Evolutionary conservation across 2,888 invertebrate genomes (phyloP), one percentile per base, ranked within the genome.

Genomic region (Chaetoderma sp.): DNA sequence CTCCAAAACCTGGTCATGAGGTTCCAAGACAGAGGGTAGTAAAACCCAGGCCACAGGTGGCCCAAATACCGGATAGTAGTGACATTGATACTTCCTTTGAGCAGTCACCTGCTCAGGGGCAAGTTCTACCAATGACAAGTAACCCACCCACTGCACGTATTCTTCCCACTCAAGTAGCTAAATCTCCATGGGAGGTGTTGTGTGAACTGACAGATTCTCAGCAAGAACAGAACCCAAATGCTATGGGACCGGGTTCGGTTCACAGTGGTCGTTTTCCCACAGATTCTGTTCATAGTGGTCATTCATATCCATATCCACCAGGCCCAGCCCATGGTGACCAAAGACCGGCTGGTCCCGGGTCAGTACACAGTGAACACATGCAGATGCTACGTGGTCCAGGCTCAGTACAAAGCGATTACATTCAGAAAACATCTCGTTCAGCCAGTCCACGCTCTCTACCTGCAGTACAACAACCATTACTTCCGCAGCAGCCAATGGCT

Each of bases 181-280:
- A 74, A 28, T 80, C 81, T 45, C 80, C 78, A 54, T 82, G 81
- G 81, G 80, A 82, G 30, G 63, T 76, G 65, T 60, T 82, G 18
- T 76, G 77, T 66, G 73, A 74, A 25, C 63, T 82, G 56, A 82
- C 81, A 1, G 79, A 78, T 39, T 69, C 65, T 13, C 71, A 74
- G 18, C 52, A 72, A 25, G 68, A 69, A 13, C 60, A 65, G 50
- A 27, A 47, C 4, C 70, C 74, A 13, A 65, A 71, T 5, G 57
- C 65, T 5, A 55, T 68, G n/a, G 80, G 79, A 44, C 75, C 78
- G 6, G 78, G 73, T 23, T 81, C 81, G 1, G 65, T 79, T 21
- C n/a, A n/a, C n/a, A n/a, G n/a, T n/a, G n/a, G n/a, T n/a, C n/a
- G n/a, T n/a, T n/a, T n/a, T n/a, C n/a, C n/a, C n/a, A 69, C 78